phyloP scores from a whole-genome alignment of 2,797 vertebrate genomes.

The Kryptolebias ocellatus region DNA sequence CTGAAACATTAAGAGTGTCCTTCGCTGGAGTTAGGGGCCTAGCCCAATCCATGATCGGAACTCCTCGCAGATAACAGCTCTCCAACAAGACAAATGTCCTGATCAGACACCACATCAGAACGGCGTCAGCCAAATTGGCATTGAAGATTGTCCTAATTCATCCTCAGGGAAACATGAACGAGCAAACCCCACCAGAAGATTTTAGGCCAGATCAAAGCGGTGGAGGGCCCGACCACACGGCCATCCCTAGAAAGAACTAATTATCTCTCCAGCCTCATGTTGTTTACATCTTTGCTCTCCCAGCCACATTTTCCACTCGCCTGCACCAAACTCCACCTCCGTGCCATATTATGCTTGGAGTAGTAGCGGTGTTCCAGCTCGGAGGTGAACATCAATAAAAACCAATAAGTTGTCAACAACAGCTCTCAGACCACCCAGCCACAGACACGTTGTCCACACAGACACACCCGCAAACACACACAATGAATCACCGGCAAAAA shows the following conservation, averaged over 20 bases:
- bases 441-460: conserved; percentile 34
- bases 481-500: conserved; percentile 38
- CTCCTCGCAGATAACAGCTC: too few relatives aligned
- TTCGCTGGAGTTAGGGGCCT: too few relatives aligned
- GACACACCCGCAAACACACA: conserved; percentile 49
- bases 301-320: conserved; percentile 14
- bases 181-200: not conserved
- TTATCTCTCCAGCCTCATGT: conserved; percentile 8
- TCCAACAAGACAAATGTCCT: too few relatives aligned
- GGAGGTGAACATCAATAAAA: conserved; percentile 43
- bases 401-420: conserved; percentile 39
- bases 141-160: not conserved
- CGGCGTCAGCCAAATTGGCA: not conserved
- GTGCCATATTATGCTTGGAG: conserved; percentile 27
- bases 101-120: too few relatives aligned
- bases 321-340: conserved; percentile 10
- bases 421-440: conserved; percentile 39
- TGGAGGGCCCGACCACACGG: not conserved
- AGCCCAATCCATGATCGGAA: too few relatives aligned
- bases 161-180: not conserved
- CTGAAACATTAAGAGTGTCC: too few relatives aligned
- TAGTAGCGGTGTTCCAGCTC: conserved; percentile 33
- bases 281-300: conserved; percentile 13
- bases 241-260: conserved; percentile 8
- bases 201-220: conserved; percentile 4